Base-by-base conservation (phyloP, 2,888 invertebrate genomes). In the Eilema sororculum region DNA sequence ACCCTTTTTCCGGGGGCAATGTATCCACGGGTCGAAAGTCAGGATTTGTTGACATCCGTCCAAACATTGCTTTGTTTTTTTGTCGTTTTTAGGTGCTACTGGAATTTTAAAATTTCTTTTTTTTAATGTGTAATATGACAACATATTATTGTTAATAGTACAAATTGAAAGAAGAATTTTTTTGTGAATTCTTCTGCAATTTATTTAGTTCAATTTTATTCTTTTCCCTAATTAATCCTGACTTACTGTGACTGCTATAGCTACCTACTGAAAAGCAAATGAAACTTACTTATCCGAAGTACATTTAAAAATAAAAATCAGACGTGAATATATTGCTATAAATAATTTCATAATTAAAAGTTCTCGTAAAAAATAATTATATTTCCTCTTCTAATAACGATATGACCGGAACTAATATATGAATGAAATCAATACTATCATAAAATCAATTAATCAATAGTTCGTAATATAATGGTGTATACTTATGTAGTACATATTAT, bases 1-100 rank as follows among this genome's bases (percentile, higher is more conserved):
- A 91, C 89, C 75, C 84, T 78, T 91, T 93, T 93, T 94, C 94
- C 94, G 89, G 91, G 84, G 78, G 78, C 69, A 59, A 65, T 77
- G 78, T 84, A 82, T 79, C 76, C 78, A 84, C 82, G 91, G 93
- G 90, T 92, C 87, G 88, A 90, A 91, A 92, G 90, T 79, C 81
- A 81, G 89, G 87, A 89, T 84, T 81, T 90, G 86, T 91, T 93
- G 91, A 94, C 94, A 93, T 94, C 93, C 93, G 91, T 89, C 78
- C 86, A 89, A 91, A 93, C 83, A 89, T 84, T 74, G 67, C 66
- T 74, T 81, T 88, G 80, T 90, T 89, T 77, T 74, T 85, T 74
- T 73, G 84, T 87, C 75, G 80, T 85, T 87, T 88, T 83, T 83
- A 82, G 74, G 8, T 73, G 86, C 92, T 91, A 90, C 92, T 88